Evolutionary conservation across 2,797 vertebrate species (phyloP), one percentile per base, ranked within the genome.

Genomic region (Poecilia wingei): DNA sequence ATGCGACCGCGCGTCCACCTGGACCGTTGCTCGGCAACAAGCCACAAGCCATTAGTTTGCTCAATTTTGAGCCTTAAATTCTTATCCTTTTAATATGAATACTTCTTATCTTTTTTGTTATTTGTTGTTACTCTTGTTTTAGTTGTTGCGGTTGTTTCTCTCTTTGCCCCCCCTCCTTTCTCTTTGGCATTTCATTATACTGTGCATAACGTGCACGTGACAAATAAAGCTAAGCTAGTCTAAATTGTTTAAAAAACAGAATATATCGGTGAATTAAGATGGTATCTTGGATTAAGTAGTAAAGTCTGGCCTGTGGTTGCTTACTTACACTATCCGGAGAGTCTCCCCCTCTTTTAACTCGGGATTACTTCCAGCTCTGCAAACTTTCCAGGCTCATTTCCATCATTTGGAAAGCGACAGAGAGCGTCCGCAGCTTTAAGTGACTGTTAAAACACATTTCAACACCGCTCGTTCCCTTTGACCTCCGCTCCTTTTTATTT

Each of bases 321-420:
- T 87, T 92, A 92, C 91, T 87, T 57, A 84, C 90, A 76, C 82
- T 78, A 83, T 80, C 87, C 81, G 88, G 45, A 93, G 90, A 95
- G 94, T 39, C 78, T 84, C 82, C 84, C 88, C 90, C 92, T 91
- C 93, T 92, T 95, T 95, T 90, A 95, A 92, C 90, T 82, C 0
- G 91, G 92, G 93, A 94, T 96, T 96, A 95, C 89, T 82, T 68
- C 89, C 95, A 95, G 95, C 95, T 96, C 94, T 91, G 96, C 94
- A 96, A 97, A 97, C 95, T 93, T 78, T 77, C 51, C 88, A 8
- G 85, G 73, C 88, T 86, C 82, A 87, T 91, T 92, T 85, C 84
- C 87, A 90, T 90, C 86, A 92, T 92, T 86, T 84, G 77, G 66
- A 85, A 20, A 78, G 90, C 78, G 82, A 84, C 85, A 71, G 81